These are phyloP conservation scores for Hydrochoerus hydrochaeris DNA, from an alignment of 2,113 vertebrate species.

Conservation along the genomic window DNA sequence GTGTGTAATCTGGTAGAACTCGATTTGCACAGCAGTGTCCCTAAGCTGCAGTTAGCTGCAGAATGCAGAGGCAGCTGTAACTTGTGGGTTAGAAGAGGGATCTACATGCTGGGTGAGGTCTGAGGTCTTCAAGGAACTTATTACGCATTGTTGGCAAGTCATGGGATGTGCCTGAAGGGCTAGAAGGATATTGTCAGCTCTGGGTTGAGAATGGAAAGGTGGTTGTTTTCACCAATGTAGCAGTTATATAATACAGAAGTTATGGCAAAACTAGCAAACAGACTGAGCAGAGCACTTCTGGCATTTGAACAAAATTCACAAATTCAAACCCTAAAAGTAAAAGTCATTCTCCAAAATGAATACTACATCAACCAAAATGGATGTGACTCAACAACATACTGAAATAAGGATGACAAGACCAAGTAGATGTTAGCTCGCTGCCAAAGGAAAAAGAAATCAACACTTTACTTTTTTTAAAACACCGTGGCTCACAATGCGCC, in stretches of 20 bases:
- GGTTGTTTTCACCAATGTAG: not conserved
- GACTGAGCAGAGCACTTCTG: not conserved
- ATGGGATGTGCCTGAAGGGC: not conserved
- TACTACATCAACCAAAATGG: not conserved
- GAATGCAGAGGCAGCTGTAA: not conserved
- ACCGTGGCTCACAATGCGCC: not conserved
- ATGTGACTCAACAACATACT: not conserved
- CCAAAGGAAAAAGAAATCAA: not conserved
- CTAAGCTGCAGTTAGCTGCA: not conserved
- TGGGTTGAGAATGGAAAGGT: not conserved
- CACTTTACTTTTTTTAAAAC: not conserved
- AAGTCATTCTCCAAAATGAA: not conserved
- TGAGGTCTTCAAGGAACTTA: not conserved
- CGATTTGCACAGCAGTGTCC: not conserved
- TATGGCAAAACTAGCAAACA: not conserved
- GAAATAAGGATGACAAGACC: not conserved
- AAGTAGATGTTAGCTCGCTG: not conserved
- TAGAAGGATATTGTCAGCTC: not conserved
- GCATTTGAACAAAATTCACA: not conserved
- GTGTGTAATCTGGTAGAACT: not conserved
- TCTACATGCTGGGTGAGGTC: accelerated
- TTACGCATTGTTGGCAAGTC: not conserved
- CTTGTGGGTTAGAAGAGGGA: not conserved
- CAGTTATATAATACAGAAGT: not conserved
- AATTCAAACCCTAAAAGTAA: not conserved